phyloP scores from a whole-genome alignment of 2,113 vertebrate genomes.

The Stigmatopora nigra region DNA sequence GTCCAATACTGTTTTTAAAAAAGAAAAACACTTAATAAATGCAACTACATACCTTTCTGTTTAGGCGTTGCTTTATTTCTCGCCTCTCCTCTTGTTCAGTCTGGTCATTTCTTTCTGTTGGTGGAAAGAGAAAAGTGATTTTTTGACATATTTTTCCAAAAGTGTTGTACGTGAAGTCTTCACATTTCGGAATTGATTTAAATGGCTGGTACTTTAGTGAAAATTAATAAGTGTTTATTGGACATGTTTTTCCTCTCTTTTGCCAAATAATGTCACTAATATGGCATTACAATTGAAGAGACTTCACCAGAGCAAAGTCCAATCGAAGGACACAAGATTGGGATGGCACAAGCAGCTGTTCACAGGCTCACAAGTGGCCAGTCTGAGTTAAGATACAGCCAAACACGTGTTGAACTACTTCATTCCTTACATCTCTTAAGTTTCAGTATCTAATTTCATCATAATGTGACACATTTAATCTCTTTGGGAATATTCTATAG shows the following conservation, averaged over 20 bases:
- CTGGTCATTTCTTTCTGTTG: conserved; percentile 91
- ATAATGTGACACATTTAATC: neutral
- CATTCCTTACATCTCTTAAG: conserved; percentile 1
- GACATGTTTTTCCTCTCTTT: neutral
- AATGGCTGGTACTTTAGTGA: neutral
- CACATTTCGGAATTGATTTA: neutral
- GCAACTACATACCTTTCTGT: conserved; percentile 80
- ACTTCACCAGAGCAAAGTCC: neutral
- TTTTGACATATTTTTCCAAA: neutral
- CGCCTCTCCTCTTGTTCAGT: conserved; percentile 91
- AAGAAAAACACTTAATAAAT: neutral
- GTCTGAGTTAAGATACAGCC: conserved; percentile 4
- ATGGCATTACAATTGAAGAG: neutral
- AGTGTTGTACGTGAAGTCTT: neutral
- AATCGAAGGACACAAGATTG: neutral
- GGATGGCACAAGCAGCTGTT: conserved; percentile 44
- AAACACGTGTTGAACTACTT: conserved; percentile 7
- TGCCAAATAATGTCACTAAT: neutral
- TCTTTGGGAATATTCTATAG: no score
- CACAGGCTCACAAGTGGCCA: conserved; percentile 37
- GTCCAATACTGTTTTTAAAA: neutral
- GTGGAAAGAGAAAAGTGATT: conserved; percentile 18
- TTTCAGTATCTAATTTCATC: neutral
- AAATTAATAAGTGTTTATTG: no score
- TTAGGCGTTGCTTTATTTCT: conserved; percentile 93